These are phyloP conservation scores for Etheostoma spectabile DNA, from an alignment of 2,113 vertebrate species.

Conservation along the genomic window DNA sequence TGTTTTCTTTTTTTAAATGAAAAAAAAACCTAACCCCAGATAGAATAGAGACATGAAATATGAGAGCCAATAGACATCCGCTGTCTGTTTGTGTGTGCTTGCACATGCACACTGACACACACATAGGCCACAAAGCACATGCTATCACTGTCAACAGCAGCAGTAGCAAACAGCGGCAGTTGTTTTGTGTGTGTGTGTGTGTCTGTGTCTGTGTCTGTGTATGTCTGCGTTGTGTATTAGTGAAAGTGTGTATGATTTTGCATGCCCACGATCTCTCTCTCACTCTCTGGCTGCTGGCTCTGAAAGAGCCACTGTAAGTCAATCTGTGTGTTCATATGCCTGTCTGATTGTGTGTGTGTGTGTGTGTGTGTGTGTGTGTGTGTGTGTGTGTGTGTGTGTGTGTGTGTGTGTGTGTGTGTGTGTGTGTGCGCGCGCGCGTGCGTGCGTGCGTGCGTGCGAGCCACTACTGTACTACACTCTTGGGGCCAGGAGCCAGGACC, in stretches of 20 bases:
- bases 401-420: constrained; percentile 28
- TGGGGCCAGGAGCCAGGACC: constrained; percentile 61
- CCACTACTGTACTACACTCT: constrained; percentile 62
- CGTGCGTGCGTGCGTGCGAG: constrained; percentile 18
- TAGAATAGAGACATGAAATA: constrained; percentile 62
- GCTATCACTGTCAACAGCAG: constrained; percentile 81
- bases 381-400: constrained; percentile 25
- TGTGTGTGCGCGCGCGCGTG: background rate
- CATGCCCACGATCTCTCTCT: constrained; percentile 49
- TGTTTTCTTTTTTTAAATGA: constrained; percentile 55
- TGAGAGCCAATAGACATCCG: constrained; percentile 58
- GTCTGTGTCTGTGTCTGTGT: constrained; percentile 48
- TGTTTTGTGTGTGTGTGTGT: constrained; percentile 54
- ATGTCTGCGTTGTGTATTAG: constrained; percentile 54
- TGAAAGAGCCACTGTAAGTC: constrained; percentile 73
- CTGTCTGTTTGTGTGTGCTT: constrained; percentile 48
- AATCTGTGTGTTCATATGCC: constrained; percentile 67
- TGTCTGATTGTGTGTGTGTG: constrained; percentile 25
- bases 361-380: constrained; percentile 25
- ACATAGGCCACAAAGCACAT: constrained; percentile 73
- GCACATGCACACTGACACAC: constrained; percentile 41
- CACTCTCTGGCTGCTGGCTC: constrained; percentile 59
- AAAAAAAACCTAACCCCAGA: constrained; percentile 13
- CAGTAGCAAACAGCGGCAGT: constrained; percentile 71
- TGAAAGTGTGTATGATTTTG: constrained; percentile 62